phyloP scores from a whole-genome alignment of 2,888 invertebrate species.

The Ophion costatus region DNA sequence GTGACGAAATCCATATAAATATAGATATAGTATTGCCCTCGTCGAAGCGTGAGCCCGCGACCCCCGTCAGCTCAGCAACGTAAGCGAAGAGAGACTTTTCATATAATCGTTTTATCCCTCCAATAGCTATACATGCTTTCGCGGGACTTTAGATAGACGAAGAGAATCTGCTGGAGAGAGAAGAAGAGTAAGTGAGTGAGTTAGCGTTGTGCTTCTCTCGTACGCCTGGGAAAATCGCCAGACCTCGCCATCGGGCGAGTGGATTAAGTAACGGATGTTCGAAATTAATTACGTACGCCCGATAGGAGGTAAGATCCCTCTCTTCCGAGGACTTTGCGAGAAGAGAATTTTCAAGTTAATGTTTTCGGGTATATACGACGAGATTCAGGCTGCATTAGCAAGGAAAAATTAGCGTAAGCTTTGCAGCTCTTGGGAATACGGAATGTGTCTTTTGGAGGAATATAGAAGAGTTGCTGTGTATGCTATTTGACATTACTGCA shows the following conservation, averaged over 20 bases:
- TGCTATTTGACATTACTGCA: no score
- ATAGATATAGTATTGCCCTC: slow-evolving; percentile 29
- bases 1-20: slow-evolving; percentile 29
- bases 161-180: neutral
- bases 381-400: slow-evolving; percentile 4
- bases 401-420: neutral
- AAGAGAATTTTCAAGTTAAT: slow-evolving; percentile 51
- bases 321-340: slow-evolving; percentile 26
- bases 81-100: slow-evolving; percentile 78
- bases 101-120: slow-evolving; percentile 80
- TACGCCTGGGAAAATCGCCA: slow-evolving; percentile 74
- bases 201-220: slow-evolving; percentile 45
- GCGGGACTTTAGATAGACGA: slow-evolving; percentile 43
- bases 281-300: slow-evolving; percentile 74
- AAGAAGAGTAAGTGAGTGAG: slow-evolving; percentile 34
- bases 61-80: slow-evolving; percentile 65
- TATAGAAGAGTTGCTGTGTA: neutral
- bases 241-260: slow-evolving; percentile 55
- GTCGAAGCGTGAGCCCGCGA: slow-evolving; percentile 31
- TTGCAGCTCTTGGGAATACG: neutral
- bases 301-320: slow-evolving; percentile 55
- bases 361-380: slow-evolving; percentile 6
- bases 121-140: slow-evolving; percentile 54
- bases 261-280: slow-evolving; percentile 70
- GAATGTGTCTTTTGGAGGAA: neutral